Base-by-base conservation (phyloP, 1,140 invertebrate species). In the Sycophaga agraensis region DNA sequence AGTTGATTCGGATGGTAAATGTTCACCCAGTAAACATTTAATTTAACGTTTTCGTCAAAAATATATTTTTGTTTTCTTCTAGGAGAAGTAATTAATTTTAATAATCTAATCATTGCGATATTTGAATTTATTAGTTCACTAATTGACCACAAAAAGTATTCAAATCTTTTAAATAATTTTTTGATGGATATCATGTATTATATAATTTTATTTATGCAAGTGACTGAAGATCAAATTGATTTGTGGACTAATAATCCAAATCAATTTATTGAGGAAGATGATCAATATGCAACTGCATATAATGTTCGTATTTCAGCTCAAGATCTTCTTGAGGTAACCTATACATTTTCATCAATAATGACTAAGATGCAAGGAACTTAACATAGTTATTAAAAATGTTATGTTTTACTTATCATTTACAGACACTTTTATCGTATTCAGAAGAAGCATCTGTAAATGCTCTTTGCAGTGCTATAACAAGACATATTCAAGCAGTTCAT, bases 231-330 rank as follows among this genome's bases (percentile, higher is more conserved):
- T 67, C 88, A 91, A 78, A 86, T 88, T 45, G 82, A 86, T 68
- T 71, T 83, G 31, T 92, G 90, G 90, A 84, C 82, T 34, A 82
- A 77, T 26, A 88, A 88, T 82, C 87, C 88, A 0, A 87, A 89
- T 70, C 86, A 87, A 66, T 92, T 91, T 81, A 87, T 91, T 5
- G 89, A 91, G 67, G 90, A 92, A 71, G 91, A 92, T 70, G 88
- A 91, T 70, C 86, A 90, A 59, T 84, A 86, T 50, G 84, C 83
- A 1, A 88, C 84, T 46, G 84, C 85, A 5, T 89, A 89, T 63
- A 89, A 89, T 21, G 86, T 92, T n/a, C 80, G 90, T 54, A 86
- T 90, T 61, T 89, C 89, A 8, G 89, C 89, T 7, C 86, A 88
- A 57, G 90, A 92, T 75, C 78, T 91, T 4, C 68, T 91, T 7